phyloP scores from a whole-genome alignment of 2,113 vertebrate genomes.

The Corapipo altera region DNA sequence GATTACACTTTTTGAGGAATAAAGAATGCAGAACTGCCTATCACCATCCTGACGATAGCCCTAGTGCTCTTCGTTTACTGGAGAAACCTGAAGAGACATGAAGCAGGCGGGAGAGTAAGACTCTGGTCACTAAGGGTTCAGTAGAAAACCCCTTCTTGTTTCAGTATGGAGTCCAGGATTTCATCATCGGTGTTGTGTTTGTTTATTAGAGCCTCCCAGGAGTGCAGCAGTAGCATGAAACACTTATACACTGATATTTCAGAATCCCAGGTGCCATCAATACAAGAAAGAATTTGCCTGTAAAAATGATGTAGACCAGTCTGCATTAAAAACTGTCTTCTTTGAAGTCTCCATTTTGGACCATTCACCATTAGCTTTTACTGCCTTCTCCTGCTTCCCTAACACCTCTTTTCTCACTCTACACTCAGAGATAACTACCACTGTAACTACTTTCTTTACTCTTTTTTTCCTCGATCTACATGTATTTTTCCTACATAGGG shows the following conservation, averaged over 20 bases:
- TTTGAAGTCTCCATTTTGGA: not conserved
- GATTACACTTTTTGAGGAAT: not conserved
- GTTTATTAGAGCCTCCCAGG: not conserved
- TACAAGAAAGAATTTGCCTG: not conserved
- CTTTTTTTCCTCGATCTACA: not conserved
- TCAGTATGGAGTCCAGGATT: not conserved
- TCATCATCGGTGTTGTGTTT: not conserved
- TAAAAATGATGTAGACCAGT: not conserved
- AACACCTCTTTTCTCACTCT: not conserved
- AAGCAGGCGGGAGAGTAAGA: not conserved
- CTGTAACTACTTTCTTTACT: not conserved
- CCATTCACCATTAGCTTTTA: not conserved
- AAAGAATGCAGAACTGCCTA: not conserved
- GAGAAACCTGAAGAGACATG: fast-evolving
- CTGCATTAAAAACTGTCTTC: not conserved
- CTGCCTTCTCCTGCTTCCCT: not conserved
- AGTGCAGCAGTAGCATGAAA: not conserved
- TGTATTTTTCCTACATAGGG: not conserved
- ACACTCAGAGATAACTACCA: not conserved
- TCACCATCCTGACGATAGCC: not conserved
- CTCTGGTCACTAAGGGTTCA: not conserved
- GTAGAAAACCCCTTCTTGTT: not conserved
- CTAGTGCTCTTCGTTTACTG: not conserved
- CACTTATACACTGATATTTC: not conserved
- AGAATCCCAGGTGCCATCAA: not conserved